These are phyloP conservation scores for Hyperoplus immaculatus DNA, from an alignment of 2,797 vertebrate species.

Conservation along the genomic window DNA sequence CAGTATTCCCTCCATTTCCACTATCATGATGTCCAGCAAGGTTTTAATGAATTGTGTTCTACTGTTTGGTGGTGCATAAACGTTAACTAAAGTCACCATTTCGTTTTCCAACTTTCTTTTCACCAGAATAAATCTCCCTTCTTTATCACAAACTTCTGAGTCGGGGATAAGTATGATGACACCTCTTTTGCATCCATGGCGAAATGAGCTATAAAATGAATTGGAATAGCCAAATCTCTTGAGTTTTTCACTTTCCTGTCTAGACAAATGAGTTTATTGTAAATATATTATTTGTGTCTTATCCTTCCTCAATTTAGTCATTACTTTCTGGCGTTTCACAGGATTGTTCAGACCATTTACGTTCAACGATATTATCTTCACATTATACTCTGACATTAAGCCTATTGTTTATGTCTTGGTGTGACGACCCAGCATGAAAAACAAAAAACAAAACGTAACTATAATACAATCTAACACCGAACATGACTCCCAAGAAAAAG, in stretches of 20 bases:
- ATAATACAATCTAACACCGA: background rate
- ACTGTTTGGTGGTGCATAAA: background rate
- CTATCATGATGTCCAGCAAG: background rate
- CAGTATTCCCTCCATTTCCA: slow-evolving; percentile 6
- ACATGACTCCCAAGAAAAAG: background rate
- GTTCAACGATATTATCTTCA: background rate
- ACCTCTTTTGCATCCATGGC: background rate
- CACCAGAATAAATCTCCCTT: slow-evolving; percentile 23
- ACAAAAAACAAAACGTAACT: background rate
- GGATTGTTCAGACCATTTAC: slow-evolving; percentile 35
- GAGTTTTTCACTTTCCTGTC: background rate
- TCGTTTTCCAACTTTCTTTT: slow-evolving; percentile 15
- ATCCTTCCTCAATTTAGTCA: background rate
- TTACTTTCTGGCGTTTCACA: background rate
- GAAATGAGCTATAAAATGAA: background rate
- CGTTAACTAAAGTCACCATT: slow-evolving; percentile 16
- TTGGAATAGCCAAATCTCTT: background rate
- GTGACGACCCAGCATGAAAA: slow-evolving; percentile 1
- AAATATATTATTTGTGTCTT: background rate
- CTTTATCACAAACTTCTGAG: slow-evolving; percentile 12
- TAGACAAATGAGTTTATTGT: slow-evolving; percentile 14
- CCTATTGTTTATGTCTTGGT: fast-evolving
- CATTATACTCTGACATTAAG: background rate
- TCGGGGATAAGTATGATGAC: background rate
- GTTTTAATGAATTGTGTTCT: background rate